These are phyloP conservation scores for Hydropsyche betteni DNA, from an alignment of 2,888 invertebrate genomes.

Conservation along the genomic window DNA sequence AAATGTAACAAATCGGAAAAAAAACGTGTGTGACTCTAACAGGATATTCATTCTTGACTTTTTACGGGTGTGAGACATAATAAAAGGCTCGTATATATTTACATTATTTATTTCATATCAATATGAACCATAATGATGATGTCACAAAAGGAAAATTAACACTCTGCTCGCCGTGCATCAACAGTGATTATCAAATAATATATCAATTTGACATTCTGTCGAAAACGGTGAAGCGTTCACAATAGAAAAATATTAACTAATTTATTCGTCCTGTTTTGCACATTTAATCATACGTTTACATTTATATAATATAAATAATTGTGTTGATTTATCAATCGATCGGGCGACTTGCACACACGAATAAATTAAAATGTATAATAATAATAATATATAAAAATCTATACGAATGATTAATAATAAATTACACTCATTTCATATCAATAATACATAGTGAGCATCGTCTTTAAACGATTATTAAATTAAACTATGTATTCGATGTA, in stretches of 20 bases:
- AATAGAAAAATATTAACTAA: conserved; percentile 18
- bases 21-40: no score
- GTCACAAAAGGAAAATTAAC: conserved; percentile 4
- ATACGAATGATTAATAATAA: conserved; percentile 18
- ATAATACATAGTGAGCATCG: conserved; percentile 9
- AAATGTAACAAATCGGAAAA: no score
- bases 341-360: background rate
- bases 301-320: conserved; percentile 14
- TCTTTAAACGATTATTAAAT: conserved; percentile 1
- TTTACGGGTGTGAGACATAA: background rate
- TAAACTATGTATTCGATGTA: background rate
- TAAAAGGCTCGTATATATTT: conserved; percentile 15
- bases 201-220: background rate
- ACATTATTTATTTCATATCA: conserved; percentile 31
- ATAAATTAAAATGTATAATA: conserved; percentile 5
- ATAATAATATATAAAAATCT: conserved; percentile 23
- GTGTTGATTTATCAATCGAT: background rate
- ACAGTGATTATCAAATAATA: no score
- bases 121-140: conserved; percentile 9
- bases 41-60: no score
- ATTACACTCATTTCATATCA: background rate
- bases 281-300: background rate
- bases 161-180: background rate
- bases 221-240: conserved; percentile 7
- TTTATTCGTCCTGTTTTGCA: conserved; percentile 4